Conservation (phyloP, 2,888 invertebrate species). For the Troides oblongomaculatus region DNA sequence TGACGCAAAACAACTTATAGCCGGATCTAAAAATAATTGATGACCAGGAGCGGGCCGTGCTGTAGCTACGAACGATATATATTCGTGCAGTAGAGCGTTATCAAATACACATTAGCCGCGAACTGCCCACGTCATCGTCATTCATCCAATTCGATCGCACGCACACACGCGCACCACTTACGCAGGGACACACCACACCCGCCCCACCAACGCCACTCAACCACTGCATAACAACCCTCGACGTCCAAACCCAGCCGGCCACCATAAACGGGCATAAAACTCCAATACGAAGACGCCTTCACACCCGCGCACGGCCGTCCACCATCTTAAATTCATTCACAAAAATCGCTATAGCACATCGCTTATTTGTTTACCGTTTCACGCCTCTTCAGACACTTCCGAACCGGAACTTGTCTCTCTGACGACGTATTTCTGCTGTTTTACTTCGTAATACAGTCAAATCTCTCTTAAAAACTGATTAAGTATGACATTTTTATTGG, state of each 20-base stretch:
- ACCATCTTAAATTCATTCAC: slow-evolving; percentile 80
- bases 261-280: slow-evolving; percentile 49
- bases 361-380: slow-evolving; percentile 73
- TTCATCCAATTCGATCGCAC: slow-evolving; percentile 75
- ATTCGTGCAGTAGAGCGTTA: slow-evolving; percentile 50
- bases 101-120: slow-evolving; percentile 67
- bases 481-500: slow-evolving; percentile 55
- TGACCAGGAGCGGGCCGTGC: slow-evolving; percentile 41
- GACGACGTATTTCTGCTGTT: slow-evolving; percentile 32
- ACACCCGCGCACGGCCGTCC: slow-evolving; percentile 62
- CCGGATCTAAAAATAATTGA: slow-evolving; percentile 70
- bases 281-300: slow-evolving; percentile 48
- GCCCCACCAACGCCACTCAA: slow-evolving; percentile 33
- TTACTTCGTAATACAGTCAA: slow-evolving; percentile 42
- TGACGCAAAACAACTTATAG: slow-evolving; percentile 35
- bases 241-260: slow-evolving; percentile 32
- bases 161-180: slow-evolving; percentile 51
- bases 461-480: slow-evolving; percentile 43
- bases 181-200: slow-evolving; percentile 33
- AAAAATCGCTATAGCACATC: slow-evolving; percentile 69
- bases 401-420: slow-evolving; percentile 37
- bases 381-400: slow-evolving; percentile 50
- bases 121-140: slow-evolving; percentile 69
- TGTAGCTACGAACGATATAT: slow-evolving; percentile 43
- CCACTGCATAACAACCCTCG: slow-evolving; percentile 37